Conservation (phyloP, 2,888 invertebrate genomes). For the Torymus tubicola region DNA sequence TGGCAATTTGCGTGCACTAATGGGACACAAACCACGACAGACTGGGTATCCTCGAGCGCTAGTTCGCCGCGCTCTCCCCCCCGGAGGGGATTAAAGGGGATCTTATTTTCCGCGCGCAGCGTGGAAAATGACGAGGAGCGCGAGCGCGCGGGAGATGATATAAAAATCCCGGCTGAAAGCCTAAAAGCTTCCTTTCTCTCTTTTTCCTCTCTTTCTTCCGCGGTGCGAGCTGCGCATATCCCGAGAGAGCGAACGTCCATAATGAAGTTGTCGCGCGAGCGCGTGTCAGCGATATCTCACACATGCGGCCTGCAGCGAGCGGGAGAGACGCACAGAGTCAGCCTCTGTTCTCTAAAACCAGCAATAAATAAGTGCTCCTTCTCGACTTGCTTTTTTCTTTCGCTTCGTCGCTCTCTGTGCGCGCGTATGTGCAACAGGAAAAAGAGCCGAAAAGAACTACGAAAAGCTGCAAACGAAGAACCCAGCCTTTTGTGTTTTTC, state of each 20-base stretch:
- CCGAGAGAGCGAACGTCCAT: conserved; percentile 53
- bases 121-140: conserved; percentile 56
- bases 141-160: conserved; percentile 32
- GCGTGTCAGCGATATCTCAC: conserved; percentile 67
- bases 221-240: not conserved
- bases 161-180: conserved; percentile 57
- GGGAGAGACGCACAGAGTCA: conserved; percentile 49
- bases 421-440: not conserved
- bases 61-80: conserved; percentile 9
- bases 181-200: conserved; percentile 52
- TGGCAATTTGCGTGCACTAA: conserved; percentile 60
- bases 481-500: conserved; percentile 35
- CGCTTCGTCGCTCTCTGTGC: not conserved
- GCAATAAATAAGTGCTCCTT: conserved; percentile 62
- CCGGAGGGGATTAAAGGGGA: conserved; percentile 62
- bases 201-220: not conserved
- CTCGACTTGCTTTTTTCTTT: conserved; percentile 8
- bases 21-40: conserved; percentile 57
- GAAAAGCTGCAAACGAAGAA: not conserved
- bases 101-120: conserved; percentile 63
- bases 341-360: conserved; percentile 64
- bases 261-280: conserved; percentile 67
- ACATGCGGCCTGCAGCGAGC: not conserved
- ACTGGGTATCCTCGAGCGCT: not conserved
- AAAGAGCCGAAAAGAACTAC: not conserved